Base-by-base conservation (phyloP, 2,888 invertebrate genomes). In the Mactromeris polynyma region DNA sequence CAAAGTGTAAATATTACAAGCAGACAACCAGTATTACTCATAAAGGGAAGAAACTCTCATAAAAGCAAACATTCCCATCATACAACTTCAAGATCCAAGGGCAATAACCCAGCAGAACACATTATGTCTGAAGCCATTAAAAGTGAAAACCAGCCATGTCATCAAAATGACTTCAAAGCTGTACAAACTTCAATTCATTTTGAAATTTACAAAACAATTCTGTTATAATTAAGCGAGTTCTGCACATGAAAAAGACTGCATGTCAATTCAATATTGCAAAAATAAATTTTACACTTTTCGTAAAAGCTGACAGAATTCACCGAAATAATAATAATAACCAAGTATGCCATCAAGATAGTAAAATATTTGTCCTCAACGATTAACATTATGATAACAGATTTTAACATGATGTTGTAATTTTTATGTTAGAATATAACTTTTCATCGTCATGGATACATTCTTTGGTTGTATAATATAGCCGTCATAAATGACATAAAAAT, bases 391-490 rank as follows among this genome's bases (percentile, higher is more conserved):
- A 73, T 73, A 73, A 26, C 19, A 73, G 36, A 36, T 73, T 33
- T 73, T 26, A 73, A 36, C 73, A 73, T 33, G 19, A 26, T 33
- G 31, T 33, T 33, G 36, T 36, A 33, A 73, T 36, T 73, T 73
- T 73, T 73, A 73, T 36, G 19, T 17, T 36, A 36, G 26, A 33
- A 36, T 33, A 73, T 36, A 77, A 84, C 36, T 54, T 78, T 40
- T 77, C 78, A 84, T 78, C 31, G 78, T 54, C 54, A 78, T 84
- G 54, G 84, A 14, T 54, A 51, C 36, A 9, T 73, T 64, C 9
- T 64, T 64, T 64, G 26, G 19, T 33, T 33, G 73, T 73, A 36
- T 78, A n/a, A 84, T 84, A 84, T 84, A 84, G 54, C 84, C 54
- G 78, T 84, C 84, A 78, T 46, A 84, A 51, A 33, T 46, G 36